Percentiles rank a stretch among this genome's conserved stretches.
Conservation (phyloP, 2,113 vertebrate species). For the Bagarius yarrelli region DNA sequence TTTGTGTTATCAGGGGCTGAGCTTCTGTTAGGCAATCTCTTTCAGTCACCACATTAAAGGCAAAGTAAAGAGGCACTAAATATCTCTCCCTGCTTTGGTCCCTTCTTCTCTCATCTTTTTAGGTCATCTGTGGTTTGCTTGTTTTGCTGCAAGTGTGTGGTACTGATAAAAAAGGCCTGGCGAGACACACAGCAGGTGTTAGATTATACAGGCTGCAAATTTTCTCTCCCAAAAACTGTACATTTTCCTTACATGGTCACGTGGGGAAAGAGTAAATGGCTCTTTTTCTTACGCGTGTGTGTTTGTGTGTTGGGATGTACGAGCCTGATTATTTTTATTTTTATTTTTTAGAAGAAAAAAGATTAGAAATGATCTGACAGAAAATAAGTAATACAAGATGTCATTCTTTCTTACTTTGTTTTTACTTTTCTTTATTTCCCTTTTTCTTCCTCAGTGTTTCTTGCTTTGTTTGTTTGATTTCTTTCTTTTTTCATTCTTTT, state of each 20-base stretch:
- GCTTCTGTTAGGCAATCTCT: not conserved
- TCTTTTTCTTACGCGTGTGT: too few relatives aligned
- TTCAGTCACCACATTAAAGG: conserved; percentile 8
- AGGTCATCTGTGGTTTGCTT: conserved; percentile 34
- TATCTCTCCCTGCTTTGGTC: conserved; percentile 8
- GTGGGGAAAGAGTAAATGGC: not conserved
- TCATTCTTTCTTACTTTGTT: too few relatives aligned
- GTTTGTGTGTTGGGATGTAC: not conserved
- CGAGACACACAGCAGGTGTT: conserved; percentile 40
- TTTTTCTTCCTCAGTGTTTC: too few relatives aligned
- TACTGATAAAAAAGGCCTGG: conserved; percentile 11
- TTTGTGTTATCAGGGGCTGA: conserved; percentile 20
- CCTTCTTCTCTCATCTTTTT: conserved; percentile 8
- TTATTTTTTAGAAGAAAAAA: too few relatives aligned
- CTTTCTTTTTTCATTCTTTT: too few relatives aligned
- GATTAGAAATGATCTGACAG: too few relatives aligned
- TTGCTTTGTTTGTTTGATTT: too few relatives aligned
- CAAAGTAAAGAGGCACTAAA: not conserved
- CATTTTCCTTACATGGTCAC: conserved; percentile 10
- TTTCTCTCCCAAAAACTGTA: conserved; percentile 11
- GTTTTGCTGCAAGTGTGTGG: conserved; percentile 11
- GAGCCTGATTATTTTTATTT: not conserved
- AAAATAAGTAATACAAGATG: too few relatives aligned
- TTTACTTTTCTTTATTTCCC: too few relatives aligned
- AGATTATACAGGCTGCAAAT: conserved; percentile 6